Conservation (phyloP, 2,888 invertebrate genomes). For the Trachelus iudaicus region DNA sequence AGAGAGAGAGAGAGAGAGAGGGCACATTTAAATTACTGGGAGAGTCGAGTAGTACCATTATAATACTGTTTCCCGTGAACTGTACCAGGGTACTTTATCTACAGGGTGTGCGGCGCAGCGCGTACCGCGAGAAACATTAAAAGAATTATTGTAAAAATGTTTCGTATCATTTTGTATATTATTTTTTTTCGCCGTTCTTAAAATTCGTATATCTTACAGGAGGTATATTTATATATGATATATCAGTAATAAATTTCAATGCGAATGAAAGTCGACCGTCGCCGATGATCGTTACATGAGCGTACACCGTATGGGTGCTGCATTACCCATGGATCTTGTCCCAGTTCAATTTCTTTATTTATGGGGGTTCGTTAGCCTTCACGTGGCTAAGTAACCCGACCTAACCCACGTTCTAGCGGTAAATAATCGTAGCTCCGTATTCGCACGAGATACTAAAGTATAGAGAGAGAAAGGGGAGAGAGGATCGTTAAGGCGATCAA, state of each 20-base stretch:
- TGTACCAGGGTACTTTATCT: background rate
- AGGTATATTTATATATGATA: background rate
- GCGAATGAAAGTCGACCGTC: background rate
- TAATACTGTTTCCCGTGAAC: background rate
- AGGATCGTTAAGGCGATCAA: background rate
- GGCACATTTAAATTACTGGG: background rate
- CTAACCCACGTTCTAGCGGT: background rate
- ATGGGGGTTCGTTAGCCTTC: background rate
- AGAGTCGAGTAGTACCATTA: background rate
- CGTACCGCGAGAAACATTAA: too few relatives aligned
- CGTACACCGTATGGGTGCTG: background rate
- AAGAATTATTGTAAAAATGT: too few relatives aligned
- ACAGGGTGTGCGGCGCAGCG: background rate
- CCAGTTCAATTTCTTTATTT: background rate
- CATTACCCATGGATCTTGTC: background rate
- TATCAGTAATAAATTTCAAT: background rate
- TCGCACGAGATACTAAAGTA: background rate
- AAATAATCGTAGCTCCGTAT: background rate
- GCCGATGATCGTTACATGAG: background rate
- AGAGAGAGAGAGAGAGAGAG: conserved; percentile 10
- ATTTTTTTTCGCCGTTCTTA: too few relatives aligned
- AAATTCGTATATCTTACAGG: too few relatives aligned
- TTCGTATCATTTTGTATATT: too few relatives aligned
- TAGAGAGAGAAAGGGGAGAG: background rate
- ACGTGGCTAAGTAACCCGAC: background rate